Evolutionary conservation across 2,113 vertebrate genomes (phyloP).

Genomic region (Channa argus): DNA sequence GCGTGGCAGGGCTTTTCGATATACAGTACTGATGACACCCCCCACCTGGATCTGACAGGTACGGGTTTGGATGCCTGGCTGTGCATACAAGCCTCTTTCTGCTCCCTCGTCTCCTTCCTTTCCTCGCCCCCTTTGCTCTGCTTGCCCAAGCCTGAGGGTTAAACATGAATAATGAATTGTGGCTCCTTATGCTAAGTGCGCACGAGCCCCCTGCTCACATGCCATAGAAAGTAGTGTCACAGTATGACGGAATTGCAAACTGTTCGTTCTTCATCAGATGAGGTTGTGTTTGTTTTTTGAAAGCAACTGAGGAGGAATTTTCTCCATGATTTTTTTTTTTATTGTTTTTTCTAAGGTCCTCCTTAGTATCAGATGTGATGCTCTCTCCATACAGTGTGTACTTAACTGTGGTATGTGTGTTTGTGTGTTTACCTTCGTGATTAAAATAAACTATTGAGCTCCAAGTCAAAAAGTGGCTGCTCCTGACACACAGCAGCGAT

Average conservation of each 20-base stretch:
- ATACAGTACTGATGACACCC: conserved; percentile 38
- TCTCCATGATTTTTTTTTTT: conserved; percentile 31
- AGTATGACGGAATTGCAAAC: conserved; percentile 4
- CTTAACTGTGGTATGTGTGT: neutral
- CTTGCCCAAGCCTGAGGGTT: conserved; percentile 62
- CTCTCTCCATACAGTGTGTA: neutral
- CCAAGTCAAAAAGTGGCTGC: neutral
- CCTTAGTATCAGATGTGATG: conserved; percentile 1
- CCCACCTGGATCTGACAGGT: conserved; percentile 58
- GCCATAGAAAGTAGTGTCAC: conserved; percentile 53
- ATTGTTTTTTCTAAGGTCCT: conserved; percentile 13
- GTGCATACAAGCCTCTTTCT: conserved; percentile 7
- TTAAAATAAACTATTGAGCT: neutral
- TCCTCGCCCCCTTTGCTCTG: conserved; percentile 10
- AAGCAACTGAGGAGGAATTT: neutral
- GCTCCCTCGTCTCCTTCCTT: neutral
- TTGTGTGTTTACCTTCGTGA: neutral
- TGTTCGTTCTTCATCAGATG: neutral
- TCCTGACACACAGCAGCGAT: neutral
- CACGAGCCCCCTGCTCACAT: conserved; percentile 50
- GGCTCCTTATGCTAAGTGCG: conserved; percentile 57
- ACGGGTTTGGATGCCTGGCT: conserved; percentile 21
- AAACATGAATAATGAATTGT: conserved; percentile 76
- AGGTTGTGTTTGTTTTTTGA: neutral
- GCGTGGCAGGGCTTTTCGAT: conserved; percentile 50